phyloP scores from a whole-genome alignment of 64 coral and sea anemone genomes.

The Cladopsammia gracilis region DNA sequence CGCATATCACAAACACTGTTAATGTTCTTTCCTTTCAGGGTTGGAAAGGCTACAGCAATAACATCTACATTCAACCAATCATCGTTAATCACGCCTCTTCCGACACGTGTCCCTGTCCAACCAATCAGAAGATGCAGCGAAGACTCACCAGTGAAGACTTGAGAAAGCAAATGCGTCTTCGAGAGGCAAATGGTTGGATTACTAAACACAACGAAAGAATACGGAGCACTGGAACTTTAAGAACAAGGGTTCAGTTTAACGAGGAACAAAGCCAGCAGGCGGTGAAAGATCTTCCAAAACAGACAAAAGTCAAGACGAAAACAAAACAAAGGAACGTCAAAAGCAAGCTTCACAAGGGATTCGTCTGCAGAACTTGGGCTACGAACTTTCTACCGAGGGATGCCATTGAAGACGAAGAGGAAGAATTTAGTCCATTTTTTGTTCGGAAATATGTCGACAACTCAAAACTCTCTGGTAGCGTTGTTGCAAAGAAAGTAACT shows the following conservation, averaged over 20 bases:
- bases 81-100: slow-evolving; percentile 38
- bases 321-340: background rate
- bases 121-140: background rate
- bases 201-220: slow-evolving; percentile 73
- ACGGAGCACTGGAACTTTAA: slow-evolving; percentile 61
- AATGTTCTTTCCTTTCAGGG: slow-evolving; percentile 36
- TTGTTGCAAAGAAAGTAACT: background rate
- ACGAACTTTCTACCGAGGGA: slow-evolving; percentile 46
- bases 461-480: background rate
- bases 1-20: too few species aligned
- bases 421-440: slow-evolving; percentile 8
- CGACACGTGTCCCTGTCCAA: background rate
- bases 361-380: slow-evolving; percentile 87
- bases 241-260: background rate
- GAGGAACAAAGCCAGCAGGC: background rate
- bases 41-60: slow-evolving; percentile 90
- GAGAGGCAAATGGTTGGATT: slow-evolving; percentile 74
- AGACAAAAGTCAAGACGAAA: background rate
- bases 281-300: background rate
- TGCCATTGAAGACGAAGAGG: background rate
- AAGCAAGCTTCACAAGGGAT: slow-evolving; percentile 79
- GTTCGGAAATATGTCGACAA: slow-evolving; percentile 31
- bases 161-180: slow-evolving; percentile 66
- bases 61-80: slow-evolving; percentile 88
- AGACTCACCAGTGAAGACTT: slow-evolving; percentile 51